A percentile compares a stretch with the other conserved stretches of the same genome.
These are phyloP conservation scores for Sanderia malayensis DNA, from an alignment of 30 jellyfish, hydroid and myxozoan species.

Conservation along the genomic window DNA sequence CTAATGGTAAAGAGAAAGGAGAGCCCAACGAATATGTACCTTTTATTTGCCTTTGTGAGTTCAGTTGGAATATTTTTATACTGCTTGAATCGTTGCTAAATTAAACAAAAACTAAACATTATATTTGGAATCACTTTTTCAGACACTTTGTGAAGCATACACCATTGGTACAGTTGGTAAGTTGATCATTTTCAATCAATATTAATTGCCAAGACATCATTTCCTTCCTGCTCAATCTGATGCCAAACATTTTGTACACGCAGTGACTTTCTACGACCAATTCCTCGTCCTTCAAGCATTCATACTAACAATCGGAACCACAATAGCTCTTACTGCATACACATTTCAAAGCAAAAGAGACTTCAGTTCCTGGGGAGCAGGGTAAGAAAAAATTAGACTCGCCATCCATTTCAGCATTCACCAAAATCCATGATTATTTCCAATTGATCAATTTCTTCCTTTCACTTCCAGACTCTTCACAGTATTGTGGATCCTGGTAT, in stretches of 20 bases:
- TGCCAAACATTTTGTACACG: background rate
- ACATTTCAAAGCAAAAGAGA: slow-evolving; percentile 92
- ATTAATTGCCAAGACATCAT: too few relatives aligned
- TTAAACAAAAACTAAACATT: too few relatives aligned
- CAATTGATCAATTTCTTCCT: too few relatives aligned
- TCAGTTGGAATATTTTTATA: too few relatives aligned
- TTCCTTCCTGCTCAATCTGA: too few relatives aligned
- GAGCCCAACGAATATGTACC: slow-evolving; percentile 81
- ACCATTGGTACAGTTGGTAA: slow-evolving; percentile 87
- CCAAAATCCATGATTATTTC: too few relatives aligned
- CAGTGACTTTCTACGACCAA: slow-evolving; percentile 90
- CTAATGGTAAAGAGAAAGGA: slow-evolving; percentile 77
- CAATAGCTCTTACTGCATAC: slow-evolving; percentile 80
- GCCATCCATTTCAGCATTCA: too few relatives aligned
- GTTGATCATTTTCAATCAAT: too few relatives aligned
- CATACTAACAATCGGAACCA: slow-evolving; percentile 77
- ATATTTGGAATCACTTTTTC: too few relatives aligned
- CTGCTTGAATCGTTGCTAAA: too few relatives aligned
- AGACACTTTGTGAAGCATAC: slow-evolving; percentile 95
- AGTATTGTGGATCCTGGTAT: slow-evolving; percentile 71
- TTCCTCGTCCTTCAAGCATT: slow-evolving; percentile 82
- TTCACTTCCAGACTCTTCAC: slow-evolving; percentile 62
- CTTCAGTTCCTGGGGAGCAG: slow-evolving; percentile 94
- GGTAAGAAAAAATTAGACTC: too few relatives aligned
- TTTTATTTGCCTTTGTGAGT: slow-evolving; percentile 85